These are phyloP conservation scores for Rhinichthys osculus DNA, from an alignment of 2,797 vertebrate genomes.

Conservation along the genomic window DNA sequence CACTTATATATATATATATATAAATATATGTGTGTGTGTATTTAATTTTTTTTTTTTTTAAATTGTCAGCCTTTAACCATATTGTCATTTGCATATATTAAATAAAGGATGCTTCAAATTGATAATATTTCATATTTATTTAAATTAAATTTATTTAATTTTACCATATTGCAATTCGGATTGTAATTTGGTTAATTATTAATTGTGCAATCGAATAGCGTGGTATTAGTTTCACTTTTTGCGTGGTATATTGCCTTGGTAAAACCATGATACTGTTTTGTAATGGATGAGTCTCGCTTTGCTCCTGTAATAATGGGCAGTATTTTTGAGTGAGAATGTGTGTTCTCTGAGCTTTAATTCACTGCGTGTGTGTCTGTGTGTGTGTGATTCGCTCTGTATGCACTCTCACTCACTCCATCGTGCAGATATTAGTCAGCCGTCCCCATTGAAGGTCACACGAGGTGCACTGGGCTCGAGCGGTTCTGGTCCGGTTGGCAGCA, in stretches of 20 bases:
- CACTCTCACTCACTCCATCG: conserved; percentile 19
- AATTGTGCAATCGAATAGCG: not conserved
- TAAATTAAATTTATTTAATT: not conserved
- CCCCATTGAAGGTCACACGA: conserved; percentile 41
- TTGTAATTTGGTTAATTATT: not conserved
- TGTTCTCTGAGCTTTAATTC: conserved; percentile 20
- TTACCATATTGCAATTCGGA: not conserved
- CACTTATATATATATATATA: too few relatives aligned
- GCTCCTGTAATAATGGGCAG: conserved; percentile 29
- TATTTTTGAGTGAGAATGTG: not conserved
- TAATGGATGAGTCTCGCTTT: conserved; percentile 20
- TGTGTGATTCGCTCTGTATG: conserved; percentile 73
- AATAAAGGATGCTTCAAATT: not conserved
- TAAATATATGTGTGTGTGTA: not conserved
- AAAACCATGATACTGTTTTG: not conserved
- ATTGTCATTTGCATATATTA: not conserved
- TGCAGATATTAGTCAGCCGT: conserved; percentile 56
- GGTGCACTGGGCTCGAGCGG: conserved; percentile 34
- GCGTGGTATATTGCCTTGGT: not conserved
- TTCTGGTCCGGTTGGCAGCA: conserved; percentile 32
- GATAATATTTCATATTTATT: not conserved
- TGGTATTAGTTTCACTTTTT: not conserved
- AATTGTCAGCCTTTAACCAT: too few relatives aligned
- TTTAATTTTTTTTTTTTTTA: too few relatives aligned
- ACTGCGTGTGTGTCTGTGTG: conserved; percentile 6